phyloP scores from a whole-genome alignment of 2,888 invertebrate species.

The Macroteleia sp. region DNA sequence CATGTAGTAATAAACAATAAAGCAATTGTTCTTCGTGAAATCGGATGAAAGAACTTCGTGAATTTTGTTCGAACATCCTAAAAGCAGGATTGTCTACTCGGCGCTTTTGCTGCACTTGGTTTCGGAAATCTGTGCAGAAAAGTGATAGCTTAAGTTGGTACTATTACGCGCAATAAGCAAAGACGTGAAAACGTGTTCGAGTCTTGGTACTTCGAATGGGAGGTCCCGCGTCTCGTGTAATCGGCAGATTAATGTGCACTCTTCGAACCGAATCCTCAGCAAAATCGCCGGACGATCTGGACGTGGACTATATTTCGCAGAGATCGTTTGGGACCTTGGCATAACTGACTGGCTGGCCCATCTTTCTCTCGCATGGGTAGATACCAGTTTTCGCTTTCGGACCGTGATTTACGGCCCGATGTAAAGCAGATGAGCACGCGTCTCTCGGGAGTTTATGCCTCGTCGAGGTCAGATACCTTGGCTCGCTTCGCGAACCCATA shows the following conservation, averaged over 20 bases:
- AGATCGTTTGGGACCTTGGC: slow-evolving; percentile 64
- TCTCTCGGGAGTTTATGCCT: slow-evolving; percentile 58
- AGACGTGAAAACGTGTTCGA: slow-evolving; percentile 77
- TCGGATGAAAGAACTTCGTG: no score
- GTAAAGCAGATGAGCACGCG: slow-evolving; percentile 64
- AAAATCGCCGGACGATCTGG: slow-evolving; percentile 68
- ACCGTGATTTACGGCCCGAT: slow-evolving; percentile 62
- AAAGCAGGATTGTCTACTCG: slow-evolving; percentile 16
- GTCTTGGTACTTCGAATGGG: slow-evolving; percentile 80
- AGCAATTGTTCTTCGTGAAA: no score
- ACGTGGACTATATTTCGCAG: slow-evolving; percentile 66
- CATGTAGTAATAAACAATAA: no score
- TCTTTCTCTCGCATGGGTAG: slow-evolving; percentile 34
- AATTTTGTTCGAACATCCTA: no score
- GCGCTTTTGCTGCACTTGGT: slow-evolving; percentile 4
- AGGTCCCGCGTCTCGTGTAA: slow-evolving; percentile 81
- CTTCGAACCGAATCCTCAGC: slow-evolving; percentile 72
- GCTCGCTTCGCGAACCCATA: slow-evolving; percentile 16
- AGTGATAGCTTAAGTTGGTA: slow-evolving; percentile 59
- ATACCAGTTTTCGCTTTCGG: slow-evolving; percentile 42
- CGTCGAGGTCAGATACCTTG: slow-evolving; percentile 58
- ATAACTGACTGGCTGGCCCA: slow-evolving; percentile 57
- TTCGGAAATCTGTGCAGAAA: slow-evolving; percentile 29
- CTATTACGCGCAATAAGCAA: slow-evolving; percentile 79
- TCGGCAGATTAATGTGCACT: slow-evolving; percentile 82